These are phyloP conservation scores for Aphelenchoides avenae DNA, from an alignment of 1,140 invertebrate species.

Conservation along the genomic window DNA sequence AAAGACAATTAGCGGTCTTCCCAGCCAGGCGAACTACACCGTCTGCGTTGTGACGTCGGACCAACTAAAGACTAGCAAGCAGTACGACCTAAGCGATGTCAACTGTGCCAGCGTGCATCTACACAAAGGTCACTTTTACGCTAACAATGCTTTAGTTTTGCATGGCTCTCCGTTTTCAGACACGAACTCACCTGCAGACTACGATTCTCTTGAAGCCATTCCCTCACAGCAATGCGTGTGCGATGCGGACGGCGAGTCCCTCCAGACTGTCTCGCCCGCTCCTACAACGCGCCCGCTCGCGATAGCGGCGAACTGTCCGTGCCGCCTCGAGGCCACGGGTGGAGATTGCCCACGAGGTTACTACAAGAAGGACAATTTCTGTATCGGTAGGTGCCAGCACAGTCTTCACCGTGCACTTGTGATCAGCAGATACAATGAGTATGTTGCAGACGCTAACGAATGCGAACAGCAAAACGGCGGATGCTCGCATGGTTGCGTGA, in stretches of 20 bases:
- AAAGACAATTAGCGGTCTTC: slow-evolving; percentile 30
- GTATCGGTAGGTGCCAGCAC: slow-evolving; percentile 15
- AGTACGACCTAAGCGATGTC: slow-evolving; percentile 30
- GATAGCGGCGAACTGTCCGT: slow-evolving; percentile 37
- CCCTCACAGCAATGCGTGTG: no score
- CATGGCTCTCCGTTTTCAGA: slow-evolving; percentile 4
- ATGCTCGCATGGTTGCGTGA: slow-evolving; percentile 69
- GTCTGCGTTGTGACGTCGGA: slow-evolving; percentile 43
- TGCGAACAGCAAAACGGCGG: slow-evolving; percentile 68
- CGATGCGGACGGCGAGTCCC: no score
- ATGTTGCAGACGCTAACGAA: slow-evolving; percentile 68
- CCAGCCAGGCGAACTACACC: slow-evolving; percentile 43
- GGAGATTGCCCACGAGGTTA: slow-evolving; percentile 47
- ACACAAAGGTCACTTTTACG: slow-evolving; percentile 23
- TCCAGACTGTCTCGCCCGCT: no score
- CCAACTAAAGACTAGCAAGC: slow-evolving; percentile 17
- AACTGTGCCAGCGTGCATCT: slow-evolving; percentile 45
- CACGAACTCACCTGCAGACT: slow-evolving; percentile 15
- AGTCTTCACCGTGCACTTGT: slow-evolving; percentile 4
- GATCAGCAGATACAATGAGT: slow-evolving; percentile 60
- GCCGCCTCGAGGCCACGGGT: slow-evolving; percentile 22
- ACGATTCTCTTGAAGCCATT: slow-evolving; percentile 30
- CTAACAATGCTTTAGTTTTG: neutral
- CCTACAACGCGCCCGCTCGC: no score
- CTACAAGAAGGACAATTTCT: slow-evolving; percentile 23